phyloP scores from a whole-genome alignment of 2,797 vertebrate genomes.

The Enteromius paludinosus region DNA sequence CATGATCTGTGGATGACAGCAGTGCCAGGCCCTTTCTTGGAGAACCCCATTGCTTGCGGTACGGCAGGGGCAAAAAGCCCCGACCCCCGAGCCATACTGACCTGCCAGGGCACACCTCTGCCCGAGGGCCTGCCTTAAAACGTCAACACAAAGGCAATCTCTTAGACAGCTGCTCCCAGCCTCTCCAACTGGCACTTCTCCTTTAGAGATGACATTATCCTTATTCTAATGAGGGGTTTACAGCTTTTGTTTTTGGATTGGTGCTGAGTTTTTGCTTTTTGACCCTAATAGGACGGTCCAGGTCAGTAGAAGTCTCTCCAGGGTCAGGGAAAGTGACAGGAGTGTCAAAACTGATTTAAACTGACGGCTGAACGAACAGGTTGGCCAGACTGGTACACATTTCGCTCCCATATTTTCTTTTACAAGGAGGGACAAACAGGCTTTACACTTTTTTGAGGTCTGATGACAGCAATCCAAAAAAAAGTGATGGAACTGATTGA shows the following conservation, averaged over 20 bases:
- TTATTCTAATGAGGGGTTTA: slow-evolving; percentile 79
- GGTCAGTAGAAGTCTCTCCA: slow-evolving; percentile 76
- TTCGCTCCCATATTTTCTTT: slow-evolving; percentile 47
- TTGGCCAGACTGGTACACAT: slow-evolving; percentile 51
- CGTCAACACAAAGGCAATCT: slow-evolving; percentile 77
- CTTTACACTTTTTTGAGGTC: slow-evolving; percentile 37
- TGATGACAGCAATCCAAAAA: slow-evolving; percentile 43
- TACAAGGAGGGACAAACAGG: slow-evolving; percentile 34
- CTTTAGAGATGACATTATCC: slow-evolving; percentile 73
- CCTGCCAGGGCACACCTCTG: slow-evolving; percentile 78
- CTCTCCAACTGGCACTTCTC: slow-evolving; percentile 77
- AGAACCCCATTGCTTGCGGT: slow-evolving; percentile 70
- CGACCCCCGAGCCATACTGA: slow-evolving; percentile 78
- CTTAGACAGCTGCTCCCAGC: slow-evolving; percentile 76
- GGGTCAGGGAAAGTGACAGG: slow-evolving; percentile 81
- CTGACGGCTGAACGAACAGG: slow-evolving; percentile 57
- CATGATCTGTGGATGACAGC: slow-evolving; percentile 79
- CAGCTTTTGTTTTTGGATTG: slow-evolving; percentile 81
- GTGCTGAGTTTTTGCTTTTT: slow-evolving; percentile 74
- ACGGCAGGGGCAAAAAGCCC: slow-evolving; percentile 79
- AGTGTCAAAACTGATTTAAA: slow-evolving; percentile 79
- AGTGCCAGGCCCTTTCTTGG: slow-evolving; percentile 76
- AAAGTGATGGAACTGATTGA: slow-evolving; percentile 49
- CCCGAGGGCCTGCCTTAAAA: slow-evolving; percentile 79
- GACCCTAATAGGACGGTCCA: slow-evolving; percentile 73